Conservation (phyloP, 2,113 vertebrate genomes). For the Pavo muticus region DNA sequence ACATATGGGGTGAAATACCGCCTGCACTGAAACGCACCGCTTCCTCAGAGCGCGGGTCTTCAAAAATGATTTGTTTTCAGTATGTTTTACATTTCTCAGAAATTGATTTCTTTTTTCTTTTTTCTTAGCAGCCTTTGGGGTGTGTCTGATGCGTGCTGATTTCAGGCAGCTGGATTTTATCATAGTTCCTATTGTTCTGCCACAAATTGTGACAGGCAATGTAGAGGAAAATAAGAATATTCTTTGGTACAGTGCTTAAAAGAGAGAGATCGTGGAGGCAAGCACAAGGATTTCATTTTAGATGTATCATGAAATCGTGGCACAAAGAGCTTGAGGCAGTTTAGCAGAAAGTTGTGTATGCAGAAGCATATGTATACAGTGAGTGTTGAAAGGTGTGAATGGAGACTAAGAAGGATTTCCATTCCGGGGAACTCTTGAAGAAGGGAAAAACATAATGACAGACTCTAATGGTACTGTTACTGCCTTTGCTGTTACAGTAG, state of each 20-base stretch:
- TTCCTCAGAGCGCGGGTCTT: background rate
- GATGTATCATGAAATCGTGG: conserved; percentile 2
- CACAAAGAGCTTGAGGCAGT: background rate
- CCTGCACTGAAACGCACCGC: background rate
- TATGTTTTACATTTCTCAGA: background rate
- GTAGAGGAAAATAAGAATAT: conserved; percentile 11
- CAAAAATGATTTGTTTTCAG: background rate
- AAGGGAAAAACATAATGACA: background rate
- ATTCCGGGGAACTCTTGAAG: conserved; percentile 7
- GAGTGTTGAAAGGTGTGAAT: background rate
- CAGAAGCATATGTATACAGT: background rate
- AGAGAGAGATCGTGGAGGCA: conserved; percentile 25
- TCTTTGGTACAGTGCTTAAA: background rate
- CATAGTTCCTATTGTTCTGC: background rate
- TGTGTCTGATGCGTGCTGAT: background rate
- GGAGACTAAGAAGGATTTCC: background rate
- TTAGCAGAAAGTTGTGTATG: background rate
- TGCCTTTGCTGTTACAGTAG: conserved; percentile 9
- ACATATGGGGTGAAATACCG: background rate
- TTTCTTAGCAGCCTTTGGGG: background rate
- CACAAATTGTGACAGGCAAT: background rate
- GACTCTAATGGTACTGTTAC: background rate
- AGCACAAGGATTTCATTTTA: conserved; percentile 2
- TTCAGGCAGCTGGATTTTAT: conserved; percentile 8
- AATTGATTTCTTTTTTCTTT: background rate